These are phyloP conservation scores for Cinara cedri DNA, from an alignment of 2,888 invertebrate genomes.

Conservation along the genomic window DNA sequence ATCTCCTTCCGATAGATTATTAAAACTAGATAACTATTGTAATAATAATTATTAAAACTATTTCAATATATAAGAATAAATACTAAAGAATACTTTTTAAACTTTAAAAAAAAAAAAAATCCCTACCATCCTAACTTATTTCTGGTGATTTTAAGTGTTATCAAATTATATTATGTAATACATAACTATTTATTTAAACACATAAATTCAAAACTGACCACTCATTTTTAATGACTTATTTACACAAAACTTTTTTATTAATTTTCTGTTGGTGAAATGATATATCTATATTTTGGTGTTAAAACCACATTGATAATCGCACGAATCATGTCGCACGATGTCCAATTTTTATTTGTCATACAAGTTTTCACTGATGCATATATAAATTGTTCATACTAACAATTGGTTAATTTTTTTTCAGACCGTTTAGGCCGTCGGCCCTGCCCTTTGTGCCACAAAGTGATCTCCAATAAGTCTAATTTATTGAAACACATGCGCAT, in stretches of 20 bases:
- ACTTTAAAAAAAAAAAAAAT: no score
- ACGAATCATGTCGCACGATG: constrained; percentile 5
- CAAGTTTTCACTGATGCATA: no score
- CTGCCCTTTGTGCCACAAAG: constrained; percentile 62
- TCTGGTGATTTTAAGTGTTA: no score
- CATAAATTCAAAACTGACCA: not conserved
- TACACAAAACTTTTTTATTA: constrained; percentile 1
- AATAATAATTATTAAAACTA: no score
- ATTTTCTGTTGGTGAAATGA: constrained; percentile 43
- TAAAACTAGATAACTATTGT: no score
- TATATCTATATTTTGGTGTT: not conserved
- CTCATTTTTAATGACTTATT: not conserved
- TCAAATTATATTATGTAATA: not conserved
- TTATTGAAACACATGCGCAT: constrained; percentile 63
- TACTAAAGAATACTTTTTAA: no score
- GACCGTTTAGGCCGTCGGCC: constrained; percentile 61
- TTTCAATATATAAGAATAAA: no score
- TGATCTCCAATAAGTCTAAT: constrained; percentile 63
- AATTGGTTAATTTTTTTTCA: constrained; percentile 46
- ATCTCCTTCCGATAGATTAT: no score
- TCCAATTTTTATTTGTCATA: not conserved
- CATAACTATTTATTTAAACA: not conserved
- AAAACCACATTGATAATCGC: constrained; percentile 29
- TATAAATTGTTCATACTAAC: not conserved
- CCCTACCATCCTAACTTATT: no score